Evolutionary conservation across 2,113 vertebrate genomes (phyloP), one percentile per base, ranked within the genome.

Genomic region (Zingel zingel): DNA sequence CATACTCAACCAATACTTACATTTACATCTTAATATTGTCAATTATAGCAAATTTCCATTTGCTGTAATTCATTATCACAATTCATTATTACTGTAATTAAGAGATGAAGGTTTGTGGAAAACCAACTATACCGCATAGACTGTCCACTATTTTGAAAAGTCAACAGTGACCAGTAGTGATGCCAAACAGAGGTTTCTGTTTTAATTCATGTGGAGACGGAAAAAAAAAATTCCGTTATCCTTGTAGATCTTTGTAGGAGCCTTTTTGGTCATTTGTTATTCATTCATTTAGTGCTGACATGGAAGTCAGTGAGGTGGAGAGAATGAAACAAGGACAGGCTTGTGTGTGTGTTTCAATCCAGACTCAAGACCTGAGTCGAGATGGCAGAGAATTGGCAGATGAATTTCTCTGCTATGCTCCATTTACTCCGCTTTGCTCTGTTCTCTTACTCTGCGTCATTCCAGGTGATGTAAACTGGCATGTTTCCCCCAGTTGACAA

Each of bases 381-480:
- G 81, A 78, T 81, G 79, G 83, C 64, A 87, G 83, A 83, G 83
- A 79, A 80, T 27, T 92, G 86, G 88, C 83, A 72, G 76, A 82
- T 83, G 43, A 59, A 86, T 90, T 87, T 82, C 66, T 80, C 69
- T 54, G 66, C 85, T 79, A 71, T 27, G 76, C 85, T 84, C 79
- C 59, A 70, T 89, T 86, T 84, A 65, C 74, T 67, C n/a, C 23
- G 10, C 87, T 77, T 56, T 65, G 70, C 70, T 84, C 78, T 75
- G 65, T 86, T 87, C 74, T 89, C 82, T 79, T 15, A 74, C 77
- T 59, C 67, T 56, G 45, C 47, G 23, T 80, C 70, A 86, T 79
- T 79, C 74, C 77, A 91, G 87, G 88, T 89, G 84, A 89, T 65
- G 86, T 82, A 82, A 91, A 66, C 76, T 93, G 91, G 89, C 91